Conservation (phyloP, 2,888 invertebrate genomes). For the Yponomeuta plumbellus region DNA sequence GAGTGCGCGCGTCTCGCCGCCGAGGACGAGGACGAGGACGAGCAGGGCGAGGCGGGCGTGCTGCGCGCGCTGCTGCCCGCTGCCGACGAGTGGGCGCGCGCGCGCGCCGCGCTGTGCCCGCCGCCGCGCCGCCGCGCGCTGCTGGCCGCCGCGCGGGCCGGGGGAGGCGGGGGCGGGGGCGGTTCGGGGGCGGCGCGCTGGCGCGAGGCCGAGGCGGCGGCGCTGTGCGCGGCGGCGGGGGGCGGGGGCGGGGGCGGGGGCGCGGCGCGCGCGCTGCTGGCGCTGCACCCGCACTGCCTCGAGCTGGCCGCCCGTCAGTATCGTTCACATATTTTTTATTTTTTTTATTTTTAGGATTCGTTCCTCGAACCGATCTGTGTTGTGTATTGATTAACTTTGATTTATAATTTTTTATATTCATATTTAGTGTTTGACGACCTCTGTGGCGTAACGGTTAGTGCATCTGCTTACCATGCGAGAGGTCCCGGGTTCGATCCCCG, state of each 20-base stretch:
- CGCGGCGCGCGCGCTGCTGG: constrained; percentile 30
- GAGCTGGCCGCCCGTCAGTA: constrained; percentile 17
- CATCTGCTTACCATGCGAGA: too few relatives aligned
- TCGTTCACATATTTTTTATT: too few relatives aligned
- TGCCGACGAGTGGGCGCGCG: constrained; percentile 22
- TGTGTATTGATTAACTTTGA: too few relatives aligned
- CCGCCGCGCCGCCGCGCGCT: constrained; percentile 17
- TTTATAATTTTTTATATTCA: too few relatives aligned
- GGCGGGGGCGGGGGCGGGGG: constrained; percentile 23
- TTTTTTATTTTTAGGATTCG: too few relatives aligned
- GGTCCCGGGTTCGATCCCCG: too few relatives aligned
- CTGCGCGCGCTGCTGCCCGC: constrained; percentile 31
- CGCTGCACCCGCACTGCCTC: constrained; percentile 16
- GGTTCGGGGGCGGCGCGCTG: not conserved
- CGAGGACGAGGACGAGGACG: constrained; percentile 25
- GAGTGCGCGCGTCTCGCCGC: constrained; percentile 16
- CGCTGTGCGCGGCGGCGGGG: constrained; percentile 20
- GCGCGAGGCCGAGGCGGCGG: constrained; percentile 14
- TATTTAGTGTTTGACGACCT: too few relatives aligned
- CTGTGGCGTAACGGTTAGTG: too few relatives aligned
- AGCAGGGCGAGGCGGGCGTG: constrained; percentile 35
- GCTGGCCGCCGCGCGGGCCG: not conserved
- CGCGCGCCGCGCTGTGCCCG: constrained; percentile 20
- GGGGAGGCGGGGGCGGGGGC: not conserved
- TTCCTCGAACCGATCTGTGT: too few relatives aligned